Base-by-base conservation (phyloP, 2,113 vertebrate genomes). In the Ammodytes marinus region DNA sequence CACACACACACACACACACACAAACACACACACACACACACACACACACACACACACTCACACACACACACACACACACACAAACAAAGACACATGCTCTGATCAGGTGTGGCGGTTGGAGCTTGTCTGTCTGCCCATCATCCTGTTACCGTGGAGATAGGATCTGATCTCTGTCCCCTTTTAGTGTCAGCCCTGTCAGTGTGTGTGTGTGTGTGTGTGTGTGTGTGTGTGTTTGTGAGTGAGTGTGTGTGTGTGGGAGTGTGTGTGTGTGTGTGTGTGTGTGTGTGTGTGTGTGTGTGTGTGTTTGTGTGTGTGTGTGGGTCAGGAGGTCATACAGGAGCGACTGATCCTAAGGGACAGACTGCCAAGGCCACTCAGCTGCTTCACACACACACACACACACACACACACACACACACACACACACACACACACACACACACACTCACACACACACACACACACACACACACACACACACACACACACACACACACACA, bases 351-450 rank as follows among this genome's bases (percentile, higher is more conserved):
- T 88, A 9, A 68, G 91, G 90, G 91, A 94, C 66, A 91, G 86
- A 83, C 85, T 93, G 91, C 85, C 95, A 95, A 82, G 91, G 93
- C 90, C 88, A 90, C 94, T 94, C 93, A 91, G 81, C 91, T 66
- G 27, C 27, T 27, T 2, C 27, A 27, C 27, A 86, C 88, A 69
- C 55, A 39, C 63, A 69, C 66, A 72, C 59, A 71, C 79, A 72
- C 49, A 82, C 53, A 82, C 55, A 89, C 57, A 77, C 71, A 84
- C 43, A 71, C 75, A 69, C 45, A 61, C 54, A 69, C 58, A 55
- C 68, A 60, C 67, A 74, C 57, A 69, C 47, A 60, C 57, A 64
- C 47, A 53, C 43, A 54, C 46, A 67, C 55, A 63, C 73, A 54
- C 73, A 72, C 39, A 75, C 47, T 57, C 64, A 74, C 43, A 42